These are phyloP conservation scores for Cantharis nigra DNA, from an alignment of 2,888 invertebrate genomes.

Conservation along the genomic window DNA sequence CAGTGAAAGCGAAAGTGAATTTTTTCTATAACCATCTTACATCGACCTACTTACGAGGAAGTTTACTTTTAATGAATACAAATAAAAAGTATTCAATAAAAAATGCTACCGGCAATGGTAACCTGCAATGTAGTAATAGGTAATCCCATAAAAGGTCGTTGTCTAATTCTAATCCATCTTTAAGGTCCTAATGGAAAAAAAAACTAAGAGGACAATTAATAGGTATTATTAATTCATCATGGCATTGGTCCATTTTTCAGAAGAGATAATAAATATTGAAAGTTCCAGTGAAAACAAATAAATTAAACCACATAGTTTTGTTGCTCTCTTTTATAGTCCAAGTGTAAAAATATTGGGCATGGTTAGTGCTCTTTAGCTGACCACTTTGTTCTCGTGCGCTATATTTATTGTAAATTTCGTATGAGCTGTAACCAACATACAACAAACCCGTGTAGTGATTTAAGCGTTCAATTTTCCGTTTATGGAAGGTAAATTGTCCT, in stretches of 20 bases:
- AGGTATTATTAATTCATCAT: background rate
- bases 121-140: background rate
- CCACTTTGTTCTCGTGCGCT: background rate
- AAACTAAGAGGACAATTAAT: background rate
- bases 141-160: background rate
- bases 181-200: background rate
- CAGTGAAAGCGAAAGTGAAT: conserved; percentile 26
- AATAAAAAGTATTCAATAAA: background rate
- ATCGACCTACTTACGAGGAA: conserved; percentile 6
- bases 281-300: background rate
- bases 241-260: background rate
- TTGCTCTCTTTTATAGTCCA: background rate
- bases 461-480: background rate
- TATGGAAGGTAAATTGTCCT: background rate
- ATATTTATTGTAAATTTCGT: background rate
- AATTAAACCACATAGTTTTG: background rate
- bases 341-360: background rate
- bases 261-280: background rate
- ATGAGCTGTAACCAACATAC: background rate
- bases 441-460: background rate
- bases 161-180: background rate
- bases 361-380: background rate
- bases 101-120: background rate
- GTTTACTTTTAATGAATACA: background rate
- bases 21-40: conserved; percentile 8